A percentile compares a stretch with the other conserved stretches of the same genome.
These are phyloP conservation scores for Zygaena filipendulae DNA, from an alignment of 2,888 invertebrate genomes.

Conservation along the genomic window DNA sequence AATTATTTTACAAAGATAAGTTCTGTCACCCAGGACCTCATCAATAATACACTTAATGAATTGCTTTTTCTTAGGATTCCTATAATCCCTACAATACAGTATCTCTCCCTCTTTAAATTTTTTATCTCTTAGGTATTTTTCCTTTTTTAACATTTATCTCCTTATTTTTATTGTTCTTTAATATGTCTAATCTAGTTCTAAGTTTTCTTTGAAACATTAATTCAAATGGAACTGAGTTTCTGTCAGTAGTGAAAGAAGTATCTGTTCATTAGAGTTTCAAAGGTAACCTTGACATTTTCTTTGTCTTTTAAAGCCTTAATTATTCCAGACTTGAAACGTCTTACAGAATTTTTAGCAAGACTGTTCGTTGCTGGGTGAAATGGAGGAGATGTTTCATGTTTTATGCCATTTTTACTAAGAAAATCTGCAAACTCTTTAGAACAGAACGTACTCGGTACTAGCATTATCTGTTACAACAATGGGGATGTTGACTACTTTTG, in stretches of 20 bases:
- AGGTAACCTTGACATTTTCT: background rate
- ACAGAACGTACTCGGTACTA: constrained; percentile 2
- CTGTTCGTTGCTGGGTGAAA: background rate
- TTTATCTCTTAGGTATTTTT: background rate
- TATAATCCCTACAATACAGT: constrained; percentile 5
- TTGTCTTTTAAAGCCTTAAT: background rate
- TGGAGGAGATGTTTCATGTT: constrained; percentile 9
- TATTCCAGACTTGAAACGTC: background rate
- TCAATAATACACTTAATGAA: constrained; percentile 2
- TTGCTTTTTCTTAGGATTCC: constrained; percentile 6
- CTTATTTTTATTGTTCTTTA: constrained; percentile 2
- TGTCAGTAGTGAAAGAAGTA: background rate
- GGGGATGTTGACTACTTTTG: too few relatives aligned
- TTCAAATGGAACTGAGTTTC: background rate
- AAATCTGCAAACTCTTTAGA: constrained; percentile 3
- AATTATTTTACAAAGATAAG: constrained; percentile 5
- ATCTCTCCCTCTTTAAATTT: constrained; percentile 3
- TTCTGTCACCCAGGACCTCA: constrained; percentile 5
- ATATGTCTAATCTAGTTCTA: background rate
- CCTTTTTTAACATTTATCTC: background rate
- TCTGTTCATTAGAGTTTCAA: background rate
- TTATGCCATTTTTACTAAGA: constrained; percentile 6
- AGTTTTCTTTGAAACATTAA: constrained; percentile 1
- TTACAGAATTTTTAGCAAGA: background rate
- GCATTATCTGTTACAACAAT: constrained; percentile 3